Evolutionary conservation across 1,140 invertebrate species (phyloP).

Genomic region (Brachionus rotundiformis): DNA sequence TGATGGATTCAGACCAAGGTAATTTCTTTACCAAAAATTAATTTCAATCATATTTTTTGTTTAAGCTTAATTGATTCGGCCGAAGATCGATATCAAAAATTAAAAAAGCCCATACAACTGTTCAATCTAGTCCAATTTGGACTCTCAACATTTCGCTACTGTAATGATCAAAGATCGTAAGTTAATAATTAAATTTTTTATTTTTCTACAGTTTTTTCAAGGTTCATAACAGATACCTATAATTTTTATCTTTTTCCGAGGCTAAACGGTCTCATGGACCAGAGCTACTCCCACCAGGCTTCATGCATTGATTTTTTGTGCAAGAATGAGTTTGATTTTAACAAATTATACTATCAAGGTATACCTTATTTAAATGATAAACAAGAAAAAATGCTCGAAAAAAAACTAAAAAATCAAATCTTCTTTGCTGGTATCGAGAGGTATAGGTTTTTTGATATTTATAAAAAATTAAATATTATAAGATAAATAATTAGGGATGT

Average conservation of each 20-base stretch:
- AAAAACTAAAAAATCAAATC: constrained; percentile 58
- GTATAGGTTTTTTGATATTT: constrained; percentile 47
- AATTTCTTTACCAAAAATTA: constrained; percentile 46
- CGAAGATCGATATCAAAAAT: constrained; percentile 23
- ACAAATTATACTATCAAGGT: constrained; percentile 72
- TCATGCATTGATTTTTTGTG: constrained; percentile 70
- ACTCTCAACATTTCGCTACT: constrained; percentile 32
- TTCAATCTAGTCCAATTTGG: constrained; percentile 40
- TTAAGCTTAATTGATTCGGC: constrained; percentile 39
- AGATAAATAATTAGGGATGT: constrained; percentile 52
- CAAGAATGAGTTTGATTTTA: constrained; percentile 73
- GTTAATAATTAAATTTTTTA: background rate
- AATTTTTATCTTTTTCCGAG: constrained; percentile 73
- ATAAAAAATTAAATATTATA: constrained; percentile 44
- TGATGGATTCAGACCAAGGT: constrained; percentile 67
- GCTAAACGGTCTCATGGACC: constrained; percentile 64
- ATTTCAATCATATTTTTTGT: background rate
- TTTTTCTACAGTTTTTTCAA: constrained; percentile 52
- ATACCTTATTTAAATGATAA: constrained; percentile 70
- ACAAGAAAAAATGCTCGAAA: constrained; percentile 61
- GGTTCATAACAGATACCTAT: constrained; percentile 69
- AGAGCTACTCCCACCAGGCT: constrained; percentile 61
- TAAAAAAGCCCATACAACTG: constrained; percentile 11
- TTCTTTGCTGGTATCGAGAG: constrained; percentile 56
- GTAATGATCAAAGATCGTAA: constrained; percentile 40